Evolutionary conservation across 2,113 vertebrate species (phyloP).

Genomic region (Sminthopsis crassicaudata): DNA sequence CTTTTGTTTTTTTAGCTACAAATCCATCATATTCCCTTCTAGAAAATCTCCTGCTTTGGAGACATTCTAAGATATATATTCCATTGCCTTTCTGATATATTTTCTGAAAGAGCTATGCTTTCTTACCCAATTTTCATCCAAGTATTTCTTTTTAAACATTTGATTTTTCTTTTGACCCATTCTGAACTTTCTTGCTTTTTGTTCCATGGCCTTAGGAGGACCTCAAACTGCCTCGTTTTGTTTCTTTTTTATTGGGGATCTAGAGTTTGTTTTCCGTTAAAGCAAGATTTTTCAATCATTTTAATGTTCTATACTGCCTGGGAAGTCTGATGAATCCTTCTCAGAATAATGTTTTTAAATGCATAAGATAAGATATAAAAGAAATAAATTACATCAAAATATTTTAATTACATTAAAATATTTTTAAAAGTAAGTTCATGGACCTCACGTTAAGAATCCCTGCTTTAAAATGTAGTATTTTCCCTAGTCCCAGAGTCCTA

Average conservation of each 20-base stretch:
- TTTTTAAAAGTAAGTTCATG: not conserved
- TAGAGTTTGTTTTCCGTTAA: not conserved
- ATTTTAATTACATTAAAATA: not conserved
- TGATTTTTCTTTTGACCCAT: not conserved
- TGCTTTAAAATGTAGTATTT: not conserved
- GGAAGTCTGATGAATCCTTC: not conserved
- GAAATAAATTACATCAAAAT: not conserved
- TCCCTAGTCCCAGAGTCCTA: not conserved
- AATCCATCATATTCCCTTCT: not conserved
- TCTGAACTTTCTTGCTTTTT: not conserved
- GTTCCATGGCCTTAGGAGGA: not conserved
- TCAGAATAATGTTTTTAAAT: not conserved
- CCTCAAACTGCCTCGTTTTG: not conserved
- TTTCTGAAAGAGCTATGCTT: not conserved
- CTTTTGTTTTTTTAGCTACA: not conserved
- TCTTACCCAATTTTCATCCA: not conserved
- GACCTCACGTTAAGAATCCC: not conserved
- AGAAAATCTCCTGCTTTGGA: not conserved
- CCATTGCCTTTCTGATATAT: not conserved
- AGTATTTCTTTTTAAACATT: not conserved
- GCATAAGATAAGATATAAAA: not conserved
- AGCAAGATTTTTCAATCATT: not conserved
- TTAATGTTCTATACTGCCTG: not conserved
- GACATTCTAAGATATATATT: not conserved
- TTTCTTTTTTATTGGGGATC: not conserved